Base-by-base conservation (phyloP, 2,113 vertebrate species). In the Cyprinodon tularosa region DNA sequence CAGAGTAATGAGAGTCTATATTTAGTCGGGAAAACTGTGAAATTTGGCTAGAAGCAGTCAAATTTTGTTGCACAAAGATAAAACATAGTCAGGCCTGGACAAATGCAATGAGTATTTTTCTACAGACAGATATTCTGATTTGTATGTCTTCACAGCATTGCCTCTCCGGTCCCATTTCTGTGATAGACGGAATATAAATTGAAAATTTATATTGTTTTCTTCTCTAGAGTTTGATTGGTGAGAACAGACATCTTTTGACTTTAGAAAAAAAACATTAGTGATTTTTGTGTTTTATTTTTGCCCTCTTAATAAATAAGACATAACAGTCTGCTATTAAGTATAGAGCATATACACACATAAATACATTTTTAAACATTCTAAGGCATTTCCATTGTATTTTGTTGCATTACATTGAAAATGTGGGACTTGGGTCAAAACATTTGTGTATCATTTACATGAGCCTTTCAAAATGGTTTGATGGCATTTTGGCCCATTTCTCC, bases 131-230 rank as follows among this genome's bases (percentile, higher is more conserved):
- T 78, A 71, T 86, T 83, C 74, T 74, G 78, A 86, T 83, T 74
- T 72, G 78, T 81, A 76, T 77, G 72, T 87, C 77, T 80, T 86
- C 77, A 78, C 78, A 76, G 85, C 82, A 62, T 77, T 77, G 71
- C 78, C 81, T 80, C 63, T 44, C 50, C 59, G 72, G 64, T 84
- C 62, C 70, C 53, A 87, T 89, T 87, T 81, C 78, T 61, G 44
- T 91, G 89, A 93, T 72, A 88, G 92, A 93, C 92, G 72, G 92
- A 93, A 93, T 93, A 93, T 93, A 93, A 93, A 93, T 92, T 89
- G 90, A 89, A 93, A 87, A 91, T 92, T 88, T 91, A 85, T 89
- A 88, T 91, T 90, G 84, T 91, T 82, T 88, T 88, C 66, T 86
- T 29, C 77, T 86, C 90, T 76, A 87, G 77, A 85, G 86, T 71